A percentile compares a stretch with the other conserved stretches of the same genome.
phyloP scores from a whole-genome alignment of 2,113 vertebrate species.

The Neomonachus schauinslandi region DNA sequence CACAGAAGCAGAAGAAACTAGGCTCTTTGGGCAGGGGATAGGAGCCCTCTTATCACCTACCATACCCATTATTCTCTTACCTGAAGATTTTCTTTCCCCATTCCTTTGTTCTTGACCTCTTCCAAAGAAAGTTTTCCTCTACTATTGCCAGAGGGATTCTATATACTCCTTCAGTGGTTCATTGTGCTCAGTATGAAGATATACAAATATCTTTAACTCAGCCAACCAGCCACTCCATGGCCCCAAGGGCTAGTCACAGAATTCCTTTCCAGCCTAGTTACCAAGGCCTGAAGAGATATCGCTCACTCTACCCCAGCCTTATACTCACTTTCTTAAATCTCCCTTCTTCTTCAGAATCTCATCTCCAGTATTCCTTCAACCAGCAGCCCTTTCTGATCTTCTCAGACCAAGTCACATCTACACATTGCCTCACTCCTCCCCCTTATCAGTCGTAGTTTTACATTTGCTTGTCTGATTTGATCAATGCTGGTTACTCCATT shows the following conservation, averaged over 20 bases:
- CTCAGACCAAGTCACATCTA: neutral
- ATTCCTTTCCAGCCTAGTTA: neutral
- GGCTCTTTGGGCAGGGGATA: neutral
- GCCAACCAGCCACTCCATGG: neutral
- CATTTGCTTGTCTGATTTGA: neutral
- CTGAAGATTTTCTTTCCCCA: too few species aligned
- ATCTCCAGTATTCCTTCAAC: neutral
- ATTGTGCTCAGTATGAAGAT: neutral
- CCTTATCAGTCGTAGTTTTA: neutral
- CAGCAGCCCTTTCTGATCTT: neutral
- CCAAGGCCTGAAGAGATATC: neutral
- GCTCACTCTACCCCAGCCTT: neutral
- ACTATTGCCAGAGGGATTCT: neutral
- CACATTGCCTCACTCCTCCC: accelerated
- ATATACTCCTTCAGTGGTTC: neutral
- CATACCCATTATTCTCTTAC: neutral
- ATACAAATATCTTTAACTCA: neutral
- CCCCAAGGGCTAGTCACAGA: neutral
- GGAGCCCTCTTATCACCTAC: neutral
- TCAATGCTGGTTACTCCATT: neutral
- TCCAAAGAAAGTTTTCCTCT: neutral
- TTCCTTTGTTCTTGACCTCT: neutral
- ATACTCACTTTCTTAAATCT: neutral
- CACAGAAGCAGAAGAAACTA: neutral
- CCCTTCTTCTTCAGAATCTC: neutral